Evolutionary conservation across 1,140 invertebrate genomes (phyloP).

Genomic region (Ceratina calcarata): DNA sequence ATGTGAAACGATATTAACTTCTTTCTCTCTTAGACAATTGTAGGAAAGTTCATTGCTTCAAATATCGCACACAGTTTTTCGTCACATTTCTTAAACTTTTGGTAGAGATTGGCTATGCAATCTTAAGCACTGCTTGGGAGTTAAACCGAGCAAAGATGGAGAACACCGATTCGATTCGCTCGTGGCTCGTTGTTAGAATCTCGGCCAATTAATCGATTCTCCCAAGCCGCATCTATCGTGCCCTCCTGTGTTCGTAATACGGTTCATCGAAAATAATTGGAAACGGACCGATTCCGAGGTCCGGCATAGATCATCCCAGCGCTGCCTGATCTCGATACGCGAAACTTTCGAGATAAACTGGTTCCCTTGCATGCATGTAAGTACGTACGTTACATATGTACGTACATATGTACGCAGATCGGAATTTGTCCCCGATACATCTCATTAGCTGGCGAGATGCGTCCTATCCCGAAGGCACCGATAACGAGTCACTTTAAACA

Average conservation of each 20-base stretch:
- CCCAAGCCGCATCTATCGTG: background rate
- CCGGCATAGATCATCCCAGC: constrained; percentile 39
- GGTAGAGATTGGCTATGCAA: too few relatives aligned
- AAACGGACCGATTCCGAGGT: background rate
- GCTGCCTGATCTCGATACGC: constrained; percentile 53
- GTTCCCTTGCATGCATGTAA: constrained; percentile 21
- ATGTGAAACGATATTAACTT: too few relatives aligned
- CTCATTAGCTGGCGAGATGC: constrained; percentile 60
- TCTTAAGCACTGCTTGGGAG: too few relatives aligned
- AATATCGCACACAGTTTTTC: too few relatives aligned
- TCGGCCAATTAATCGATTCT: background rate
- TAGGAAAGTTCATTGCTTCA: too few relatives aligned
- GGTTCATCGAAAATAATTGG: constrained; percentile 16
- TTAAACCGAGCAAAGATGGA: background rate
- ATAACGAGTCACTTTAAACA: constrained; percentile 27
- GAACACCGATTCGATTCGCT: background rate
- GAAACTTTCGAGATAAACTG: constrained; percentile 69
- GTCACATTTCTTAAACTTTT: too few relatives aligned
- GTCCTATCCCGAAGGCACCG: constrained; percentile 47
- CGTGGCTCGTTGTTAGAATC: background rate
- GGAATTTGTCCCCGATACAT: constrained; percentile 72
- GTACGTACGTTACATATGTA: too few relatives aligned
- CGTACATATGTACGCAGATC: constrained; percentile 38
- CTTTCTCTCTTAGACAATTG: too few relatives aligned
- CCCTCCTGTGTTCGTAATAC: background rate